These are phyloP conservation scores for Sarcoramphus papa DNA, from an alignment of 2,797 vertebrate species.

Conservation along the genomic window DNA sequence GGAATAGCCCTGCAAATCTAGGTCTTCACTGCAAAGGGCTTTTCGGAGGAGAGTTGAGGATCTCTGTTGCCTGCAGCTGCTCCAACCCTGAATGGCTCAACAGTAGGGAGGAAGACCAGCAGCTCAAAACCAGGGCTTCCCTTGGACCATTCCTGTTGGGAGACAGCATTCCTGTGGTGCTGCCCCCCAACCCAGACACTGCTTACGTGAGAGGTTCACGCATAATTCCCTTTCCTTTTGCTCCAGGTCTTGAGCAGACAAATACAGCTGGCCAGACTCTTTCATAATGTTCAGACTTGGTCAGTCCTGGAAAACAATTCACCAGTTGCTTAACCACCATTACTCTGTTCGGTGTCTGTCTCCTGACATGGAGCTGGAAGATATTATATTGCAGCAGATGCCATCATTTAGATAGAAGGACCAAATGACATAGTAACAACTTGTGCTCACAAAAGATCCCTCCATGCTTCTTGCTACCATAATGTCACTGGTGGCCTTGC, in stretches of 20 bases:
- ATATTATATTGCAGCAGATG: not conserved
- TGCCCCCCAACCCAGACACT: not conserved
- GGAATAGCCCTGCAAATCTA: not conserved
- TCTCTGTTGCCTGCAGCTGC: not conserved
- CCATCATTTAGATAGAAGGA: not conserved
- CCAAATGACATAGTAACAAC: not conserved
- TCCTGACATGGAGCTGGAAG: not conserved
- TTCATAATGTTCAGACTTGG: not conserved
- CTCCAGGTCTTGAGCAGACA: not conserved
- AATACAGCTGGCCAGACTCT: not conserved
- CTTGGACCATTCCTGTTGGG: not conserved
- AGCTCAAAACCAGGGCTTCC: not conserved
- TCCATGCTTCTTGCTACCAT: not conserved
- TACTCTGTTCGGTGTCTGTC: not conserved
- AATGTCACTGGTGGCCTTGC: not conserved
- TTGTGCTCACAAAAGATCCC: not conserved
- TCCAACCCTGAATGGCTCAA: not conserved
- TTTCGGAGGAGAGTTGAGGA: not conserved
- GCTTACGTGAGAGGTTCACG: accelerated
- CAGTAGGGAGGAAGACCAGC: not conserved
- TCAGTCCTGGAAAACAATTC: not conserved
- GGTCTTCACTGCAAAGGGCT: not conserved
- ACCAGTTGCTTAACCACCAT: not conserved
- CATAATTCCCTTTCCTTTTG: not conserved
- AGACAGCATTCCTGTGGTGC: not conserved